Base-by-base conservation (phyloP, 1,140 invertebrate species). In the Homalodisca vitripennis region DNA sequence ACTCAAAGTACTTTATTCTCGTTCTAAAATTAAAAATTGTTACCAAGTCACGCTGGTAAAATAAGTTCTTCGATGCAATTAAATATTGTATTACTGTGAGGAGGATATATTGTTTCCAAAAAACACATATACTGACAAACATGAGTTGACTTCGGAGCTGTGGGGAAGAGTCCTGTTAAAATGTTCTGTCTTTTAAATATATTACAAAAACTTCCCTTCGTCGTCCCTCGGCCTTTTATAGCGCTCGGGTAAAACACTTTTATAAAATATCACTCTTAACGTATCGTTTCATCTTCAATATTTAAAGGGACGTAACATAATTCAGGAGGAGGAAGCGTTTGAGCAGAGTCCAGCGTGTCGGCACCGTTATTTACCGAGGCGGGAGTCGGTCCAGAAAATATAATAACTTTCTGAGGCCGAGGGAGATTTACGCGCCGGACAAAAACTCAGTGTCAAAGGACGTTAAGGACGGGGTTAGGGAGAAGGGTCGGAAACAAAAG, bases 371-470 rank as follows among this genome's bases (percentile, higher is more conserved):
- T 60, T 27, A 60, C 55, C 55, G n/a, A 29, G 29, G 2, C 55
- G 55, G 55, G 55, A 60, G 55, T 22, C 14, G 24, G 55, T 60
- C 55, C 55, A 60, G 55, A 60, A 60, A 60, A 60, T 60, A 60
- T 60, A 51, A 51, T 51, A 60, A 60, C 55, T 60, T 60, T 60
- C 55, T 60, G 55, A 27, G 26, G 55, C 55, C 55, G 55, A 30
- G 55, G 27, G 55, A 60, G 55, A 60, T 60, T 60, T 60, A 60
- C 55, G 55, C 26, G 63, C 17, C 22, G 63, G 12, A 31, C 17
- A 66, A 66, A 66, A 57, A 70, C 67, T 72, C 64, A 26, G 70
- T 60, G 63, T 69, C 46, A 66, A 71, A 68, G 46, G 67, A 66
- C 69, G 68, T 71, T 60, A 60, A 24, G 55, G 20, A 51, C 3